phyloP scores from a whole-genome alignment of 2,888 invertebrate genomes.

The Drosophila recens region DNA sequence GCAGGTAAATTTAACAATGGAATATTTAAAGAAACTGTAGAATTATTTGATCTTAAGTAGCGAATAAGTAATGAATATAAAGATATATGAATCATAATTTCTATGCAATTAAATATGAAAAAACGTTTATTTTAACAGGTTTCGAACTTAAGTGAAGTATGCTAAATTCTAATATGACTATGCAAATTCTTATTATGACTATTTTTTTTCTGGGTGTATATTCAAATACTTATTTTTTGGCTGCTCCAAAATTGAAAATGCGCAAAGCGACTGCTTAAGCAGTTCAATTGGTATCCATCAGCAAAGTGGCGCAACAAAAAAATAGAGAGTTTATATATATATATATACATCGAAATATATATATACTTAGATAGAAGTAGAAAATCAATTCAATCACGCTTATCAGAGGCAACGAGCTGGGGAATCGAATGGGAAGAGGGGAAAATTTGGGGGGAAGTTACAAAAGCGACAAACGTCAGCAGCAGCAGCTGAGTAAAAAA shows the following conservation, averaged over 20 bases:
- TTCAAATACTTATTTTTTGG: slow-evolving; percentile 12
- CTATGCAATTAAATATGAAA: too few relatives aligned
- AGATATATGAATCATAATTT: too few relatives aligned
- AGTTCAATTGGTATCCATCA: slow-evolving; percentile 81
- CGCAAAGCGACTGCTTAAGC: slow-evolving; percentile 73
- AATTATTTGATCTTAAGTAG: too few relatives aligned
- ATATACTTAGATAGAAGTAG: slow-evolving; percentile 50
- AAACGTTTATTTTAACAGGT: too few relatives aligned
- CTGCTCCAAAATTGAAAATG: slow-evolving; percentile 60
- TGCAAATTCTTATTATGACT: not conserved
- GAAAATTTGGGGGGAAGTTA: slow-evolving; percentile 5
- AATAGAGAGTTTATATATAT: slow-evolving; percentile 23
- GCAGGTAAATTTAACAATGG: too few relatives aligned
- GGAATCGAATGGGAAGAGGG: not conserved
- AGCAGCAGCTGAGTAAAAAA: slow-evolving; percentile 47
- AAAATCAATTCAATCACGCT: slow-evolving; percentile 78
- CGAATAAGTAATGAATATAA: too few relatives aligned
- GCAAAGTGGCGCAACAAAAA: slow-evolving; percentile 67
- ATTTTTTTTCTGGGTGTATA: not conserved
- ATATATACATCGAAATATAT: slow-evolving; percentile 20
- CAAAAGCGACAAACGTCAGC: slow-evolving; percentile 70
- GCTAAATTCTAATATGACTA: too few relatives aligned
- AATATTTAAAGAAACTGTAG: too few relatives aligned
- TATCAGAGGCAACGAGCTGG: slow-evolving; percentile 56
- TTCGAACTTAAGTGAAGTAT: too few relatives aligned